Conservation (phyloP, 1,140 invertebrate genomes). For the Coptotermes formosanus region DNA sequence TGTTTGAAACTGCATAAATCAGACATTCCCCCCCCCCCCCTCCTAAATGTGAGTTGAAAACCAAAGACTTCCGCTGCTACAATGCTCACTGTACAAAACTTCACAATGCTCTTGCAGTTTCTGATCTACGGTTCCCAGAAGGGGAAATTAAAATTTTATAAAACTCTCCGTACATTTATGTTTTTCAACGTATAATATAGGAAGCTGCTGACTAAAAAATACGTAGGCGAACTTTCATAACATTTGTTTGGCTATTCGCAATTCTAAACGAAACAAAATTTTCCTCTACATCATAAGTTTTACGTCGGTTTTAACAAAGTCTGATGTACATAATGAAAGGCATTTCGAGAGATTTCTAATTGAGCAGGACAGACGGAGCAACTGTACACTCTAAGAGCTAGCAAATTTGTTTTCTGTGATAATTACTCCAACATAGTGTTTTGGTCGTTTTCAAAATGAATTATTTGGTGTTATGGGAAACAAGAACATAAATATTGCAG, state of each 20-base stretch:
- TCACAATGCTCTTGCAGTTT: no score
- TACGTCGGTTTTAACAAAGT: neutral
- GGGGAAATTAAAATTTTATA: neutral
- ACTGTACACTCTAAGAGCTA: neutral
- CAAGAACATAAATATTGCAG: neutral
- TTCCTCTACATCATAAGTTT: neutral
- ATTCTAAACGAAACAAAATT: neutral
- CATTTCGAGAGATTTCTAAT: neutral
- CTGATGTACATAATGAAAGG: neutral
- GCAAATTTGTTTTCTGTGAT: neutral
- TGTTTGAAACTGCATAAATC: no score
- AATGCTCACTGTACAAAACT: no score
- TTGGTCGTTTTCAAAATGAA: constrained; percentile 4
- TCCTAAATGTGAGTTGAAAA: no score
- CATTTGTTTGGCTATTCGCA: neutral
- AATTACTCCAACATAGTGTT: neutral
- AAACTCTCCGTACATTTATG: neutral
- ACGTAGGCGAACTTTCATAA: neutral
- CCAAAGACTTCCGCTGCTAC: no score
- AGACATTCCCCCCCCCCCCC: no score
- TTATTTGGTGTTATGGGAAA: constrained; percentile 7
- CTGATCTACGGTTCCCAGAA: no score
- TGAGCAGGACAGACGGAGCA: neutral
- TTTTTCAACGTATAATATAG: neutral
- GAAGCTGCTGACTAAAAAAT: neutral